These are phyloP conservation scores for Aramus guarauna DNA, from an alignment of 2,113 vertebrate genomes.

Conservation along the genomic window DNA sequence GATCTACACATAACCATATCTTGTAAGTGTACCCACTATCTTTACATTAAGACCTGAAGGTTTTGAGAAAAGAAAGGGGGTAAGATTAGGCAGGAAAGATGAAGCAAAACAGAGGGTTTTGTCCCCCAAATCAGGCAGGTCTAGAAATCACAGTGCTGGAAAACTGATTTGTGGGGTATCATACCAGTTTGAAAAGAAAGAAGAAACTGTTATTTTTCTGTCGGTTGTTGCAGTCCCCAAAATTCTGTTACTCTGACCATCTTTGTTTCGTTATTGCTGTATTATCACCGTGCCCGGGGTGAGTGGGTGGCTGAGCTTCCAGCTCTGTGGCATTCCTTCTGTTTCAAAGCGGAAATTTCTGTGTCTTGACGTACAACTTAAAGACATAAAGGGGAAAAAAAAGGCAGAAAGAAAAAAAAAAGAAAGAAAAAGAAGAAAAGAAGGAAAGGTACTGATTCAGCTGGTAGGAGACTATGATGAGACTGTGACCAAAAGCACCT, in stretches of 20 bases:
- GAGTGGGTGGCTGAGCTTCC: background rate
- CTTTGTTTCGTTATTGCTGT: background rate
- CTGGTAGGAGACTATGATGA: background rate
- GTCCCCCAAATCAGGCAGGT: background rate
- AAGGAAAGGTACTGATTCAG: slow-evolving; percentile 26
- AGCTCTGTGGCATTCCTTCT: background rate
- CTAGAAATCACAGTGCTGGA: background rate
- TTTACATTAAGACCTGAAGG: background rate
- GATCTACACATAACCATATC: background rate
- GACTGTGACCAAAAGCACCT: slow-evolving; percentile 7
- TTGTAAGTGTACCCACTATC: background rate
- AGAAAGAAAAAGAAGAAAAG: background rate
- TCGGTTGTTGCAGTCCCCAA: background rate
- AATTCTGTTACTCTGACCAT: background rate
- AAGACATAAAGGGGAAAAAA: background rate
- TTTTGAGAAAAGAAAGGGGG: background rate
- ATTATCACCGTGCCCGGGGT: background rate
- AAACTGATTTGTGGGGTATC: background rate
- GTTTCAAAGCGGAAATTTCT: background rate
- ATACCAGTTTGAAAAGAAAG: background rate
- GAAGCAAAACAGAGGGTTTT: background rate
- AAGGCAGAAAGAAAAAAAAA: too few species aligned
- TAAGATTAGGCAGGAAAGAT: background rate
- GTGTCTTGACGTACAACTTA: background rate
- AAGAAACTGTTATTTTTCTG: background rate